Conservation (phyloP, 2,113 vertebrate genomes). For the Rattus rattus region DNA sequence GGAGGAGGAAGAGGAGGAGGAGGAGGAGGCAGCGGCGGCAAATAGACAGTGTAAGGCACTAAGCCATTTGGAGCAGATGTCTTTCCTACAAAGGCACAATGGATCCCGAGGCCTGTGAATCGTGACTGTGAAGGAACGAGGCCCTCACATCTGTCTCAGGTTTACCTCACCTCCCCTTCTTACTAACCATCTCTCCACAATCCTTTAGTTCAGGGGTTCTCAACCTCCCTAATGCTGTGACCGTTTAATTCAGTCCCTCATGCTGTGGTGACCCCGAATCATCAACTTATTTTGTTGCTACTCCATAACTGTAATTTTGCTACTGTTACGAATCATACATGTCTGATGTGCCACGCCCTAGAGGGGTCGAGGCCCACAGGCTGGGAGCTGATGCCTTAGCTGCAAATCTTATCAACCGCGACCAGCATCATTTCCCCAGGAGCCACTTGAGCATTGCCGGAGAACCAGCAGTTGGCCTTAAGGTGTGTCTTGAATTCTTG, state of each 20-base stretch:
- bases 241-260: neutral
- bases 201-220: neutral
- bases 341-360: neutral
- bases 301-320: neutral
- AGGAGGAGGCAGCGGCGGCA: neutral
- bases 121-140: neutral
- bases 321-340: neutral
- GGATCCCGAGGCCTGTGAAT: neutral
- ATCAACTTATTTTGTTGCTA: neutral
- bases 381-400: neutral
- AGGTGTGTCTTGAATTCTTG: neutral
- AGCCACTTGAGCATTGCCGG: neutral
- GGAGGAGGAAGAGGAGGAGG: neutral
- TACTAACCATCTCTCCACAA: neutral
- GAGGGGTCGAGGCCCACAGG: neutral
- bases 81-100: neutral
- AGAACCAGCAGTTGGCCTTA: neutral
- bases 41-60: rapidly evolving
- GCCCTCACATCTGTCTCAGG: neutral
- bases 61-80: neutral
- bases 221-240: neutral
- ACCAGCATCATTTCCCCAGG: neutral
- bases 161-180: neutral
- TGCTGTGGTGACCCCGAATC: neutral
- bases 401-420: neutral